Conservation (phyloP, 2,888 invertebrate species). For the Synergus itoensis region DNA sequence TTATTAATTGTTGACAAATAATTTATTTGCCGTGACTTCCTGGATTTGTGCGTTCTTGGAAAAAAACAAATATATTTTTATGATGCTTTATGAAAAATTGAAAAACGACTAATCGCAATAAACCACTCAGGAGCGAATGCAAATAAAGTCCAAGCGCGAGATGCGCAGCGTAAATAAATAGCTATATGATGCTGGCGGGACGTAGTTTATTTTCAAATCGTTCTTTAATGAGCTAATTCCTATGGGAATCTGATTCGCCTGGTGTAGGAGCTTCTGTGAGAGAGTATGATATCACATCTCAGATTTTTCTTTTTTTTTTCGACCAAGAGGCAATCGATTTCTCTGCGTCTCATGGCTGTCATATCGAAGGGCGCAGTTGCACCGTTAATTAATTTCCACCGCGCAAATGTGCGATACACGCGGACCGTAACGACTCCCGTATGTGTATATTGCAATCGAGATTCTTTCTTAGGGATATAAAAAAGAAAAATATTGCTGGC, state of each 20-base stretch:
- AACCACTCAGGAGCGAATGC: constrained; percentile 1
- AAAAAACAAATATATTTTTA: background rate
- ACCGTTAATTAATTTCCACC: constrained; percentile 37
- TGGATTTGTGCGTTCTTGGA: background rate
- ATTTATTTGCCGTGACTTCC: constrained; percentile 30
- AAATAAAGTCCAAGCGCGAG: constrained; percentile 18
- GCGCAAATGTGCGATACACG: constrained; percentile 18
- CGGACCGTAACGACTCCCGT: constrained; percentile 16
- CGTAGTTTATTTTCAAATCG: constrained; percentile 27
- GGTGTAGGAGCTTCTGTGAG: constrained; percentile 25
- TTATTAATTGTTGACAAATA: constrained; percentile 39
- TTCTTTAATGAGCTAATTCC: constrained; percentile 31
- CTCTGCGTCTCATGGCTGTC: constrained; percentile 35
- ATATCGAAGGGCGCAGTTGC: constrained; percentile 38
- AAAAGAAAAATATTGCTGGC: constrained; percentile 21
- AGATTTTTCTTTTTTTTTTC: constrained; percentile 8
- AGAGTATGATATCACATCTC: constrained; percentile 34
- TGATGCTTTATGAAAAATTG: background rate
- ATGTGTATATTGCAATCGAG: constrained; percentile 40
- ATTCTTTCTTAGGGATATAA: constrained; percentile 34
- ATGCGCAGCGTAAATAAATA: constrained; percentile 20
- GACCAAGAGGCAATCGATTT: constrained; percentile 34
- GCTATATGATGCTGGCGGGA: constrained; percentile 6
- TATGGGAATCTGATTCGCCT: constrained; percentile 26
- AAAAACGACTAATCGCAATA: background rate